phyloP scores from a whole-genome alignment of 1,140 invertebrate species.

The Holotrichia oblita region DNA sequence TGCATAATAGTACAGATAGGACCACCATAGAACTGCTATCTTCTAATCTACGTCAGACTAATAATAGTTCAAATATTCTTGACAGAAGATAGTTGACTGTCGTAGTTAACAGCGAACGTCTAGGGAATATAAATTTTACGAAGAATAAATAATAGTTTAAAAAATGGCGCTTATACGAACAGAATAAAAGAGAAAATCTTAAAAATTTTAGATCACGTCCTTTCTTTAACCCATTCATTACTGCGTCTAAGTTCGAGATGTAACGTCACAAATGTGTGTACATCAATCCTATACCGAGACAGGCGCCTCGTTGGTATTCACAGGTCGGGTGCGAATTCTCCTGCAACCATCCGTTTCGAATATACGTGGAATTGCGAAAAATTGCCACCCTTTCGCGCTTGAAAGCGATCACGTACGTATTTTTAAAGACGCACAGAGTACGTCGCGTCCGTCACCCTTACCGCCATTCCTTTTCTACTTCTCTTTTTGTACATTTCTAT shows the following conservation, averaged over 20 bases:
- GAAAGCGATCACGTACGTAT: slow-evolving; percentile 20
- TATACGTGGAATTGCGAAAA: slow-evolving; percentile 29
- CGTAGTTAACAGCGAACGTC: no score
- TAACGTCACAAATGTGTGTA: neutral
- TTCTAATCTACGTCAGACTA: no score
- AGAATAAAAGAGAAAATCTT: no score
- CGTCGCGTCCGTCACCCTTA: neutral
- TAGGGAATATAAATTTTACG: no score
- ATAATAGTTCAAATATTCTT: no score
- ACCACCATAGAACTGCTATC: no score
- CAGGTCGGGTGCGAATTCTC: neutral
- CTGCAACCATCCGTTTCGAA: neutral
- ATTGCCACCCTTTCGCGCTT: slow-evolving; percentile 23
- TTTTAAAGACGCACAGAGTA: slow-evolving; percentile 24
- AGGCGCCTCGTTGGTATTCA: slow-evolving; percentile 24
- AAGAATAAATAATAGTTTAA: no score
- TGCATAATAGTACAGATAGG: no score
- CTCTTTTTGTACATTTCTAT: no score
- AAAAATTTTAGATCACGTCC: neutral
- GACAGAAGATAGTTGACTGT: no score
- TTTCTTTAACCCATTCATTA: slow-evolving; percentile 5
- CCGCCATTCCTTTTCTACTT: neutral
- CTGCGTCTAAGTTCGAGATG: neutral
- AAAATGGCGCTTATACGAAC: no score
- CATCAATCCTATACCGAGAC: slow-evolving; percentile 16